These are phyloP conservation scores for Meganola albula DNA, from an alignment of 2,888 invertebrate species.

Conservation along the genomic window DNA sequence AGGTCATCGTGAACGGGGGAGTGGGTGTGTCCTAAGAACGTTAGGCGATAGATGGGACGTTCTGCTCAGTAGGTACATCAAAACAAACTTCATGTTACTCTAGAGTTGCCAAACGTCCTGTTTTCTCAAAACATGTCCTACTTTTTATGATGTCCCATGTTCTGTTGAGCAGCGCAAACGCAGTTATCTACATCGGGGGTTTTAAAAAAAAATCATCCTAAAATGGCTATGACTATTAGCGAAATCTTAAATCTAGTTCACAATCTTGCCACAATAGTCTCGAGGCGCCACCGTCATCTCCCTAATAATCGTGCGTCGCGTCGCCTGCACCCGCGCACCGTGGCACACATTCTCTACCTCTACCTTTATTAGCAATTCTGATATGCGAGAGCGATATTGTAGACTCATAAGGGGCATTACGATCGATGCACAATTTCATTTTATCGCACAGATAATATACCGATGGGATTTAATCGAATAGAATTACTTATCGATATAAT, in stretches of 20 bases:
- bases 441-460: constrained; percentile 54
- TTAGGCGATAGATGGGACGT: too few species aligned
- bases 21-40: too few species aligned
- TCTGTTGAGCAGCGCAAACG: too few species aligned
- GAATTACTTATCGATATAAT: constrained; percentile 55
- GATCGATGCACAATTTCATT: constrained; percentile 55
- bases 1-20: too few species aligned
- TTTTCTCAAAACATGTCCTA: too few species aligned
- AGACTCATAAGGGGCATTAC: constrained; percentile 62
- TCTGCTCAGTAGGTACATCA: too few species aligned
- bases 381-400: constrained; percentile 69
- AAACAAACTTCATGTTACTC: too few species aligned
- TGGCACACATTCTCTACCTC: constrained; percentile 61
- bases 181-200: too few species aligned
- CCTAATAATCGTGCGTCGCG: constrained; percentile 47
- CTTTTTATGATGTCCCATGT: too few species aligned
- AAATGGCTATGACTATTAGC: too few species aligned
- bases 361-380: constrained; percentile 71
- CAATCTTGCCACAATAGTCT: constrained; percentile 33
- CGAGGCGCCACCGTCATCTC: constrained; percentile 41
- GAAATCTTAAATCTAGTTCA: constrained; percentile 27
- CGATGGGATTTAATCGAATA: constrained; percentile 63
- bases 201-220: too few species aligned
- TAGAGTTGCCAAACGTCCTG: too few species aligned
- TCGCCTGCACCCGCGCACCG: constrained; percentile 44